Evolutionary conservation across 2,888 invertebrate genomes (phyloP).

Genomic region (Ceramica pisi): DNA sequence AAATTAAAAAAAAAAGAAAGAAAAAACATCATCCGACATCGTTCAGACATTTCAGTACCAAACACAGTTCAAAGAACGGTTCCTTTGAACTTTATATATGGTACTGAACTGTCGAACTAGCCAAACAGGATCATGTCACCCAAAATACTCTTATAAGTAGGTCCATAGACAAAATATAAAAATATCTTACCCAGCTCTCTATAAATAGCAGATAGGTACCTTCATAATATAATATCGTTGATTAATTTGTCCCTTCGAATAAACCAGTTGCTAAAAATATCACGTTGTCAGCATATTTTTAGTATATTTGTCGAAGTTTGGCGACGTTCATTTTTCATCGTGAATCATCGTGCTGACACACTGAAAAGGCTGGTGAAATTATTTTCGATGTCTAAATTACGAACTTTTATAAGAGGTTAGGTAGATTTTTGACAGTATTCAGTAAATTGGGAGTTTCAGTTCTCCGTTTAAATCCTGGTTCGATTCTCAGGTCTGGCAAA

Average conservation of each 20-base stretch:
- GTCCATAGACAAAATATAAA: not conserved
- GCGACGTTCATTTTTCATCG: slow-evolving; percentile 41
- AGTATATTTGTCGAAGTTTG: not conserved
- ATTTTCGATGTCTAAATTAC: slow-evolving; percentile 8
- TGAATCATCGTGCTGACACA: slow-evolving; percentile 11
- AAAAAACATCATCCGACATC: too few relatives aligned
- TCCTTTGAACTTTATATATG: too few relatives aligned
- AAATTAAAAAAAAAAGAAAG: too few relatives aligned
- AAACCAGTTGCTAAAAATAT: slow-evolving; percentile 10
- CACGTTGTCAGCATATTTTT: slow-evolving; percentile 14
- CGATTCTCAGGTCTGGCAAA: too few relatives aligned
- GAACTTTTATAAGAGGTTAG: not conserved
- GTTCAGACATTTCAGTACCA: too few relatives aligned
- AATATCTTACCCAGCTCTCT: slow-evolving; percentile 4
- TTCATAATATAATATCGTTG: slow-evolving; percentile 4
- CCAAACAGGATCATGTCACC: not conserved
- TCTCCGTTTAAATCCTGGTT: too few relatives aligned
- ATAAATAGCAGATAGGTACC: not conserved
- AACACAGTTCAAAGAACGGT: too few relatives aligned
- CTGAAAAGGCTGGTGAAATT: not conserved
- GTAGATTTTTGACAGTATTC: not conserved
- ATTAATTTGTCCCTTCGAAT: slow-evolving; percentile 26
- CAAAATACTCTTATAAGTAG: not conserved
- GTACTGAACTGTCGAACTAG: too few relatives aligned
- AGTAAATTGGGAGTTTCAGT: too few relatives aligned